Evolutionary conservation across 2,797 vertebrate species (phyloP).

Genomic region (Lepidocolaptes lacrymiger): DNA sequence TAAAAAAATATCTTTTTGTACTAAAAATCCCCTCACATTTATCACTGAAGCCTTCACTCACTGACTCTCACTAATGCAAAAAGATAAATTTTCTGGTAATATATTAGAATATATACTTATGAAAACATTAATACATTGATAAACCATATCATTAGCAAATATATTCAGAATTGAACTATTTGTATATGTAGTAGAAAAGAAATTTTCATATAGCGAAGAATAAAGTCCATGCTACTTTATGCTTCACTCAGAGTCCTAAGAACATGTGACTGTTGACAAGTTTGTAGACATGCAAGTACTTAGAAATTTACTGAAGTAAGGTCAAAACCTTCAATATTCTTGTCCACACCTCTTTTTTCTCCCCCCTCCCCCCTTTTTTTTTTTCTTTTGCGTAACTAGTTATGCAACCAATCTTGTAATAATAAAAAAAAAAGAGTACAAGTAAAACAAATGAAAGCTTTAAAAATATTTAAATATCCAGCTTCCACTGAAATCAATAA

Average conservation of each 20-base stretch:
- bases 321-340: not conserved
- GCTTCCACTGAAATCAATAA: not conserved
- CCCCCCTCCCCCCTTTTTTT: no score
- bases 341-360: accelerated
- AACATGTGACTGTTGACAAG: not conserved
- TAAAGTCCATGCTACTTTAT: not conserved
- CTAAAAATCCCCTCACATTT: not conserved
- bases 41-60: not conserved
- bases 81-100: not conserved
- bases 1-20: not conserved
- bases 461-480: not conserved
- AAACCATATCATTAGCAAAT: not conserved
- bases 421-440: not conserved
- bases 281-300: not conserved
- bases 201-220: not conserved
- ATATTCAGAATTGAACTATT: not conserved
- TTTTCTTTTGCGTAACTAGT: not conserved
- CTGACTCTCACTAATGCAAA: not conserved
- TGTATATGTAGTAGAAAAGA: not conserved
- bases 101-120: not conserved
- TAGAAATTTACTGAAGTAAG: not conserved
- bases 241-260: not conserved
- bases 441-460: not conserved
- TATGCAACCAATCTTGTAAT: not conserved
- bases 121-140: not conserved